Evolutionary conservation across 2,797 vertebrate species (phyloP).

Genomic region (Falco berigora): DNA sequence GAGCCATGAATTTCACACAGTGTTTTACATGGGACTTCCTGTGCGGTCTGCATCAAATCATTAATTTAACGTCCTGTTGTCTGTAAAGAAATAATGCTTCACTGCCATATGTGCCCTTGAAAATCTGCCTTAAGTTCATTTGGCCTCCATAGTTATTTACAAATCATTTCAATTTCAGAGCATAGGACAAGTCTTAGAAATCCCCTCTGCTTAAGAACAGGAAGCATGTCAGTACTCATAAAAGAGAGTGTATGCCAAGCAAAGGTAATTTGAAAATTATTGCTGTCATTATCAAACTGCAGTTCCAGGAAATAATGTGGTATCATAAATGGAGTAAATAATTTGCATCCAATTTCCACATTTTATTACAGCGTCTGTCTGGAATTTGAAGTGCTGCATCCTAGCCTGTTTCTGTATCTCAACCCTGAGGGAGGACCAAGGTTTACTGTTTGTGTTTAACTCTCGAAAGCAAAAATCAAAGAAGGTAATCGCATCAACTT

Average conservation of each 20-base stretch:
- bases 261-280: constrained; percentile 37
- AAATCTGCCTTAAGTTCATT: background rate
- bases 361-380: background rate
- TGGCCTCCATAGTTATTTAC: background rate
- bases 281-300: constrained; percentile 6
- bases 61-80: background rate
- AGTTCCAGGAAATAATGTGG: constrained; percentile 21
- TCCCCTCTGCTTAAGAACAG: background rate
- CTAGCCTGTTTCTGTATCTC: background rate
- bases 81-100: background rate
- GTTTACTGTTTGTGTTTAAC: background rate
- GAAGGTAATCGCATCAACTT: background rate
- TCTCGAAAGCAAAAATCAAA: background rate
- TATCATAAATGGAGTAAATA: constrained; percentile 9
- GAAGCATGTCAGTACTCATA: background rate
- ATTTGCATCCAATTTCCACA: constrained; percentile 16
- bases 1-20: background rate
- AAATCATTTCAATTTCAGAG: background rate
- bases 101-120: background rate
- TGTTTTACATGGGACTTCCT: background rate
- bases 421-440: background rate
- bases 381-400: background rate
- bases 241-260: background rate
- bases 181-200: background rate
- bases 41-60: background rate